Base-by-base conservation (phyloP, 2,888 invertebrate genomes). In the Timandra comae region DNA sequence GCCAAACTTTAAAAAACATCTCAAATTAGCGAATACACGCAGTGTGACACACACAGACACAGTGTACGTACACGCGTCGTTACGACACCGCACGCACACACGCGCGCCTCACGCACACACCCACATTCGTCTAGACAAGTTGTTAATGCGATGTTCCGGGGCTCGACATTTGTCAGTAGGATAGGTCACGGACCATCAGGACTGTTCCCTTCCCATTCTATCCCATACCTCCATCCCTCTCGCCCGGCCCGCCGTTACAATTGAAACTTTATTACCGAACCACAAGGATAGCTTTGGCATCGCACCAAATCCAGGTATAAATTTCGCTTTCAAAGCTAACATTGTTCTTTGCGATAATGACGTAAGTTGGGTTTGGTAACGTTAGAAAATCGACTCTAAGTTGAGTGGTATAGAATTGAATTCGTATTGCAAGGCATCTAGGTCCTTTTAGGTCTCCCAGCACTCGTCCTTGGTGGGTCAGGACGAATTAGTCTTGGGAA, bases 111-210 rank as follows among this genome's bases (percentile, higher is more conserved):
- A 41, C 60, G 53, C 75, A 63, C 61, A 73, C 68, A 53, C 26
- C 35, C 54, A 40, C 62, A 50, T 36, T 43, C 62, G 84, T 84
- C 84, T 84, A 84, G 84, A 85, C 84, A 62, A 67, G 68, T 79
- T 69, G 81, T 78, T 80, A 79, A 74, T 68, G 72, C 72, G 68
- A 68, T 76, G 78, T 81, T 84, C 82, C 80, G 80, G 80, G 76
- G 79, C 78, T 76, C 81, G 78, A 76, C 80, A 80, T 81, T 84
- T 81, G 77, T 78, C 74, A 81, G 84, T 85, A 82, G 84, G 84
- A 84, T 85, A 85, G 85, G 85, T 85, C 85, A 82, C 84, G 84
- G 84, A 82, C 80, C 67, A 74, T 57, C 65, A 65, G 57, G 66
- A 64, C 58, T 58, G 55, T 57, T 34, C 50, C 55, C 44, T 38